Evolutionary conservation across 2,797 vertebrate species (phyloP), one percentile per base, ranked within the genome.

Genomic region (Emydoidea blandingii): DNA sequence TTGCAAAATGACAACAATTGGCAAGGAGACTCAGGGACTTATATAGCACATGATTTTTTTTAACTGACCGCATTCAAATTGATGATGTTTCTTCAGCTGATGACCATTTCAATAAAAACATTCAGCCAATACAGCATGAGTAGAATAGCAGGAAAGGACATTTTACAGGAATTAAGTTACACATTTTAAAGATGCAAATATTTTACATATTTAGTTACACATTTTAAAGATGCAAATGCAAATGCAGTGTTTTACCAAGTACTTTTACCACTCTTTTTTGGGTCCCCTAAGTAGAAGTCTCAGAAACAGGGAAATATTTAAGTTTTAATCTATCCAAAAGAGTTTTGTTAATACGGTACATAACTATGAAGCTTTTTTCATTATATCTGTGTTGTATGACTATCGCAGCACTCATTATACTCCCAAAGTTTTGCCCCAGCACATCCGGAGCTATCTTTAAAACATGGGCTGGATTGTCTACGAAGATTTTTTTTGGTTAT

Each of bases 401-500:
- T 76, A 76, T 23, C n/a, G 6, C 12, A 76, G 72, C 25, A 47
- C 12, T 92, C 79, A 93, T 47, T 85, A 80, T 57, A 89, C 83
- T 50, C 23, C 29, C 4, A 0, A 82, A n/a, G 6, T 16, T 79
- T 89, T 92, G 81, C 65, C 78, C 57, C 54, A 88, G 52, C 29
- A 62, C 4, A 23, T 81, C 34, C 54, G 62, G 44, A 23, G 37
- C 23, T 89, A 90, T 86, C 85, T 87, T 57, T 88, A 2, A 89
- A 93, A 91, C 41, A 92, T 5, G 19, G n/a, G 44, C 62, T 91
- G 91, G n/a, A 87, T 59, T 88, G 16, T 91, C 81, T 31, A 31
- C 16, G 19, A 8, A 93, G 90, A 37, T 81, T 93, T 80, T 95
- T 81, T 53, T 92, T 84, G 86, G 56, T 86, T 95, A 86, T 62